Evolutionary conservation across 2,113 vertebrate genomes (phyloP), one percentile per base, ranked within the genome.

Genomic region (Ivindomyrus marchei): DNA sequence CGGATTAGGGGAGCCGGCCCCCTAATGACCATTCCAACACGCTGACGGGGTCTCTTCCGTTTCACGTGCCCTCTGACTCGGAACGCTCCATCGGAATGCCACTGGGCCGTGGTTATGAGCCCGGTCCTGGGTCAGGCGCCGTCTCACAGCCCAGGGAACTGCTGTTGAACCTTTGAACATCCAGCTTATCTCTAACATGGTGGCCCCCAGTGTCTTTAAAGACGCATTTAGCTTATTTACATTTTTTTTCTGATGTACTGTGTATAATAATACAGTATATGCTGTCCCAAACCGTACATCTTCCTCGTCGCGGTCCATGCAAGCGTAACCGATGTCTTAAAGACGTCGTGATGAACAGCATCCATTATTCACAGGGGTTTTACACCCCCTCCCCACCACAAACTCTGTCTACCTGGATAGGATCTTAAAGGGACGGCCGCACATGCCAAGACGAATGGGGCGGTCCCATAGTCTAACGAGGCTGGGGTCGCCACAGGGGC

Each of bases 311-410:
- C 36, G 19, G 31, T 56, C 49, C 84, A 27, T 42, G 53, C 74
- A 90, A 88, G 89, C 52, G 91, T 91, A 88, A 91, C 91, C 89
- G 90, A 91, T 80, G 88, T 88, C 45, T 93, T 92, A 91, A 93
- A 91, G 90, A 92, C 90, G 89, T 87, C 47, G 13, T 80, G 74
- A 92, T 36, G 92, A 89, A 91, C 90, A 45, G 47, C 92, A 91
- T 94, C 93, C 92, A 93, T 93, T 93, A 93, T 93, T 94, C 91
- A 93, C 91, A 92, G 91, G 91, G 92, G 90, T 92, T 92, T 91
- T 92, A 94, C 92, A 92, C 91, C 91, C 90, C 87, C 52, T 42
- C 66, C 10, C 2, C 66, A 74, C 66, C 66, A 77, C 27, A 31
- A 77, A 90, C 91, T 90, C 92, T 92, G 91, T 91, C 92, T 93